phyloP scores from a whole-genome alignment of 2,888 invertebrate species.

The Dicranocentrus wangi region DNA sequence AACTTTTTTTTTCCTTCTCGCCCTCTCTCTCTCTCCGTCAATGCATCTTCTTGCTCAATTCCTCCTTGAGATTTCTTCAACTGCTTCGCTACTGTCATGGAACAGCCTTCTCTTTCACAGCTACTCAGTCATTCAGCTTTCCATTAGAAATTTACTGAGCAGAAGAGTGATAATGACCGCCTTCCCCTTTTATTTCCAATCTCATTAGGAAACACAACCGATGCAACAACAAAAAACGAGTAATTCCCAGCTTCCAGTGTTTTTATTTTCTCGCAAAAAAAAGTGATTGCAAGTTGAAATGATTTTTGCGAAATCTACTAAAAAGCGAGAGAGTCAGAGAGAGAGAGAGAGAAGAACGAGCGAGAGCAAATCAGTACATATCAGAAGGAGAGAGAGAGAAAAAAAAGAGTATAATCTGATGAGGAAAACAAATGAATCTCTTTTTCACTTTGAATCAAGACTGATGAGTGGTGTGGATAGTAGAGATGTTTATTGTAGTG shows the following conservation, averaged over 20 bases:
- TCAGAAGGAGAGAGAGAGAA: not conserved
- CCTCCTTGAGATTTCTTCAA: not conserved
- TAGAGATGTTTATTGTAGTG: conserved; percentile 55
- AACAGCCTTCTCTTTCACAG: conserved; percentile 20
- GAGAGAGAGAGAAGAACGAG: not conserved
- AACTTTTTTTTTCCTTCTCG: conserved; percentile 17
- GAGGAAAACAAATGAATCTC: conserved; percentile 37
- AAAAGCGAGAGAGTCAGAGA: not conserved
- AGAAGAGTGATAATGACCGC: conserved; percentile 25
- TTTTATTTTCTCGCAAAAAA: no score
- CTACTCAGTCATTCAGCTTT: conserved; percentile 49
- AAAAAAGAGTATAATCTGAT: not conserved
- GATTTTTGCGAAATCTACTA: no score
- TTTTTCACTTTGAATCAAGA: conserved; percentile 40
- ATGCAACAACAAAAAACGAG: no score
- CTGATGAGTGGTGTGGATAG: conserved; percentile 47
- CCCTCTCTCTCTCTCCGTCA: conserved; percentile 12
- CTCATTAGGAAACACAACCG: no score
- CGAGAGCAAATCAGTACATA: no score
- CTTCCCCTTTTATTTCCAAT: not conserved
- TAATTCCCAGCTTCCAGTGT: no score
- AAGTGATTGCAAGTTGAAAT: no score
- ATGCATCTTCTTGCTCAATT: not conserved
- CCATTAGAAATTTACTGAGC: not conserved
- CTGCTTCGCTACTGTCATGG: conserved; percentile 4